Percentiles rank a stretch among this genome's conserved stretches.
phyloP scores from a whole-genome alignment of 1,140 invertebrate species.

The Euwallacea similis region DNA sequence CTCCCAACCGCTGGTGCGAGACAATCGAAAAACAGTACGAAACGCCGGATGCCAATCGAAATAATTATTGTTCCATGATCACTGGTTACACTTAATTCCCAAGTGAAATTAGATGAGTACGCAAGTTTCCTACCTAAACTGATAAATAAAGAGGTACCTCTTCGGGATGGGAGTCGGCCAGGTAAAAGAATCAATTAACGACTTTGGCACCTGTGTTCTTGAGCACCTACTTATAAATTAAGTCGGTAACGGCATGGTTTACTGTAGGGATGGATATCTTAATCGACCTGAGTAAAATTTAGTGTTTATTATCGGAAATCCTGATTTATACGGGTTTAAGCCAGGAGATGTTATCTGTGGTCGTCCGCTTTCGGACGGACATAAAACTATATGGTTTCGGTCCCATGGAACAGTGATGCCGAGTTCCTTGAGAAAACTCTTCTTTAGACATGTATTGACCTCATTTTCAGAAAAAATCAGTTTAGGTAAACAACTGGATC shows the following conservation, averaged over 20 bases:
- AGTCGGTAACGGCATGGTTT: conserved; percentile 20
- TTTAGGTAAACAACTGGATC: too few relatives aligned
- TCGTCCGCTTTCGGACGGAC: conserved; percentile 14
- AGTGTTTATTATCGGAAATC: conserved; percentile 35
- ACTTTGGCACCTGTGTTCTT: conserved; percentile 23
- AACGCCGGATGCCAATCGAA: conserved; percentile 23
- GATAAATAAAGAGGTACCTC: neutral
- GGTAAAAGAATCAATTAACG: conserved; percentile 27
- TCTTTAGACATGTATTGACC: too few relatives aligned
- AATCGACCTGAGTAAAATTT: conserved; percentile 34
- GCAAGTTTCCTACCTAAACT: neutral
- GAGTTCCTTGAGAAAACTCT: too few relatives aligned
- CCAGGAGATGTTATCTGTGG: conserved; percentile 17
- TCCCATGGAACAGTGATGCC: too few relatives aligned
- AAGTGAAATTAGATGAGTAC: conserved; percentile 18
- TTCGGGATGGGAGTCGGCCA: neutral
- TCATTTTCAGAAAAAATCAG: too few relatives aligned
- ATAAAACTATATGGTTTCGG: conserved; percentile 12
- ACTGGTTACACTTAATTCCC: neutral
- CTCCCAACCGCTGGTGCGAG: conserved; percentile 13
- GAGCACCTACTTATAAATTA: conserved; percentile 25
- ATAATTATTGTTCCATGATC: conserved; percentile 11
- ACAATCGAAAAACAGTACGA: conserved; percentile 10
- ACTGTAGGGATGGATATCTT: conserved; percentile 28
- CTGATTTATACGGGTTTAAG: conserved; percentile 33